Evolutionary conservation across 92 coral and sea anemone genomes (phyloP), one percentile per base, ranked within the genome.

Genomic region (Phenganax marumi): DNA sequence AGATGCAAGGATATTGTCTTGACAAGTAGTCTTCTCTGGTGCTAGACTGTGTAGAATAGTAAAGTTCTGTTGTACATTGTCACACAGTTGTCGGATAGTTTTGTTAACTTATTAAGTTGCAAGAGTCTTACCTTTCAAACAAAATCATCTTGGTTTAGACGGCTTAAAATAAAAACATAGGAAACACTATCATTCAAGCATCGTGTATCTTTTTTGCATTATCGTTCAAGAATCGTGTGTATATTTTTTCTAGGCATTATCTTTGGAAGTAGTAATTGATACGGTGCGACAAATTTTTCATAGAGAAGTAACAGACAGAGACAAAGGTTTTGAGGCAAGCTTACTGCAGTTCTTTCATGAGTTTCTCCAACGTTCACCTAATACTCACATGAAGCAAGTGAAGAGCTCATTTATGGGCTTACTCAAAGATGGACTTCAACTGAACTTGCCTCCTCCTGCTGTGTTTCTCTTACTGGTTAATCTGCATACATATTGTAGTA

Each of bases 121-220:
- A 75, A 16, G 8, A 23, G n/a, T 58, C 21, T 7, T n/a, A n/a
- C n/a, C 5, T 33, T 2, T 2, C 43, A 33, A 33, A 5, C 5
- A 33, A 33, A 33, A 33, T 33, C 43, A 33, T 33, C 43, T 33
- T 2, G 43, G 3, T 5, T 26, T 49, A 2, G 10, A 61, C 92
- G 97, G 81, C 89, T 90, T 2, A 84, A 91, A 23, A 89, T 97
- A 0, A 92, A 91, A 62, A 93, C 87, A 84, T 95, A 97, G 98
- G 89, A 91, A 8, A 91, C 93, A 46, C 98, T 92, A 85, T 97
- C 98, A 25, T 85, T 95, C 6, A 96, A 95, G 85, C 98, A 95
- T 19, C 72, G 0, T 16, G 23, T 73, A 47, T 46, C 23, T 46
- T 22, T 7, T 73, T 50, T 17, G 54, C 6, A 3, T 21, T 26